phyloP scores from a whole-genome alignment of 1,140 invertebrate species.

The Fopius arisanus region DNA sequence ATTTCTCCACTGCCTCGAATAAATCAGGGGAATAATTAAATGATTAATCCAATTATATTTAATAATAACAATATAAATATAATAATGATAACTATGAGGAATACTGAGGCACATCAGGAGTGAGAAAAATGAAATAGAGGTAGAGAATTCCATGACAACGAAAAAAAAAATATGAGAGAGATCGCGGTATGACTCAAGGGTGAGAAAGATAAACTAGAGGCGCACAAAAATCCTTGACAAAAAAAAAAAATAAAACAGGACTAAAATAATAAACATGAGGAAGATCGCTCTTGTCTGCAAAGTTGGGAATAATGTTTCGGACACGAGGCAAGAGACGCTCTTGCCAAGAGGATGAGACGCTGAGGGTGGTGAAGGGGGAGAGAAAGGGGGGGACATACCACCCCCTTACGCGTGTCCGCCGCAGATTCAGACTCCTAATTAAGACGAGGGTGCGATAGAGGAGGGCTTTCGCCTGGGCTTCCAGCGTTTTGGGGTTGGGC shows the following conservation, averaged over 20 bases:
- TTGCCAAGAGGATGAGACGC: background rate
- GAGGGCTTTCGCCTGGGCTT: conserved; percentile 55
- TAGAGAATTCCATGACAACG: no score
- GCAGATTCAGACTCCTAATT: conserved; percentile 74
- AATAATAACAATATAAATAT: no score
- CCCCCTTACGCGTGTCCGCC: conserved; percentile 72
- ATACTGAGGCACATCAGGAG: no score
- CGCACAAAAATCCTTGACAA: background rate
- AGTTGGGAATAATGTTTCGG: conserved; percentile 66
- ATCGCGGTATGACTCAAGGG: no score
- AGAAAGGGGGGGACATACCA: conserved; percentile 33
- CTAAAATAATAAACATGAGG: conserved; percentile 1
- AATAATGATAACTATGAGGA: no score
- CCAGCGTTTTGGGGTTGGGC: conserved; percentile 42
- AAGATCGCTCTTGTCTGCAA: conserved; percentile 43
- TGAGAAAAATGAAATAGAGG: no score
- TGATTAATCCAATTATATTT: no score
- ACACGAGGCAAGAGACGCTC: conserved; percentile 50
- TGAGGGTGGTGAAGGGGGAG: background rate
- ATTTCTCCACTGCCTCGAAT: background rate
- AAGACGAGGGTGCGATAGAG: conserved; percentile 66
- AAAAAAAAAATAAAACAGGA: conserved; percentile 4
- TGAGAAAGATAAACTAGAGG: background rate
- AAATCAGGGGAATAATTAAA: no score
- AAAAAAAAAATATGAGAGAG: no score